Evolutionary conservation across 2,113 vertebrate genomes (phyloP), one percentile per base, ranked within the genome.

Genomic region (Mormyrus lacerda): DNA sequence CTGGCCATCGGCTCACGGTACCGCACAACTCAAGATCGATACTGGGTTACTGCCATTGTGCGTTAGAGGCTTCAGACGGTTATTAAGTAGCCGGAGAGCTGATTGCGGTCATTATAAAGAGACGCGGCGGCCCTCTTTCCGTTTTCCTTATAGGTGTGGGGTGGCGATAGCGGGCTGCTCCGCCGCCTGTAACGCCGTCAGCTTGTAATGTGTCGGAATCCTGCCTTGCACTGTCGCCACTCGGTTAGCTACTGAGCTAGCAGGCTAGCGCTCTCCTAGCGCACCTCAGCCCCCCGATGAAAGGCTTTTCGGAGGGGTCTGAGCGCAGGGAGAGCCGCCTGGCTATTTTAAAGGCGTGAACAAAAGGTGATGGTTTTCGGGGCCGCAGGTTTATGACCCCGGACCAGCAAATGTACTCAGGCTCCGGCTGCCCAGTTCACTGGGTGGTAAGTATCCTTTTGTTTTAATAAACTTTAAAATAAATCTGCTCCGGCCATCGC

Each of bases 401-500:
- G 27, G 9, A 10, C 61, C 1, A 31, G 10, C 61, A 31, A 4
- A 31, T 3, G 61, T 9, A 1, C 3, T 69, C 10, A 2, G 6
- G 1, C 55, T n/a, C 61, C 61, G 1, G 27, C 61, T 11, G 61
- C n/a, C 27, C 27, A 4, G 35, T 19, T 19, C 35, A 0, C 73
- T 1, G 61, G n/a, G n/a, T 4, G 42, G 73, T 35, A 19, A 42
- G 73, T 79, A 0, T 5, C 31, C 35, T 79, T 79, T 79, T 79
- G 73, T 79, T 79, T 79, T 79, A 79, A 79, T 39, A 79, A 79
- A 79, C 35, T 79, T 35, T 79, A 39, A 79, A 79, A n/a, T n/a
- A 50, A 85, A 85, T 85, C 27, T 3, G 45, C 83, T 24, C 24
- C 19, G 83, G 47, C 47, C 44, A 50, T 48, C 83, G 83, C 45